Evolutionary conservation across 2,797 vertebrate genomes (phyloP), one percentile per base, ranked within the genome.

Genomic region (Halcyon leucocephala): DNA sequence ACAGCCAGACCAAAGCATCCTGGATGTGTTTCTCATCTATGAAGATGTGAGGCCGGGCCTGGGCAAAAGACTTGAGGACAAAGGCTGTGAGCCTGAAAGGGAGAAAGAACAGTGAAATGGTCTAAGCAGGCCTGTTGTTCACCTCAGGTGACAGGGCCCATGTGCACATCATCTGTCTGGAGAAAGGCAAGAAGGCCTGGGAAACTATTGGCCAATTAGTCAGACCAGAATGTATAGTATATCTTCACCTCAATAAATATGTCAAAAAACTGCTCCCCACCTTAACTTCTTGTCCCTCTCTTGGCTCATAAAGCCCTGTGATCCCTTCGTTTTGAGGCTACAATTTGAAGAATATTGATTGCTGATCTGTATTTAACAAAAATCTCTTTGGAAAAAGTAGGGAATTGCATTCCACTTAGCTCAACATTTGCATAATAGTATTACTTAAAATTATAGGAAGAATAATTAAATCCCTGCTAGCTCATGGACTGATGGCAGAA

Each of bases 81-180:
- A 99, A 99, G 1, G 99, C 97, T 3, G 99, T 99, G 81, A 99
- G 97, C 99, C 99, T 99, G 91, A 54, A 91, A 84, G 21, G 28
- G 12, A 94, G 39, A 91, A 33, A 35, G 39, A 72, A 14, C 42
- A 65, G 46, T 74, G 16, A 74, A 72, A 74, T 21, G 1, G 11
- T 6, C 35, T 86, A 29, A 89, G 55, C n/a, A 58, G 39, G 33
- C 26, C 25, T 82, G 20, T 22, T 85, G 35, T 22, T 24, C 20
- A 17, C 58, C 44, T 69, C 48, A 72, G 28, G 12, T 74, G 39
- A 73, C 28, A 71, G 28, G n/a, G 12, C 31, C 37, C 33, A 48
- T 7, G 14, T 51, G 29, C 10, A 70, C 9, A 8, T 89, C 55
- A 64, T 25, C 22, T 49, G 4, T 37, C 52, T 65, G 25, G n/a